phyloP scores from a whole-genome alignment of 2,797 vertebrate species.

The Erpetoichthys calabaricus region DNA sequence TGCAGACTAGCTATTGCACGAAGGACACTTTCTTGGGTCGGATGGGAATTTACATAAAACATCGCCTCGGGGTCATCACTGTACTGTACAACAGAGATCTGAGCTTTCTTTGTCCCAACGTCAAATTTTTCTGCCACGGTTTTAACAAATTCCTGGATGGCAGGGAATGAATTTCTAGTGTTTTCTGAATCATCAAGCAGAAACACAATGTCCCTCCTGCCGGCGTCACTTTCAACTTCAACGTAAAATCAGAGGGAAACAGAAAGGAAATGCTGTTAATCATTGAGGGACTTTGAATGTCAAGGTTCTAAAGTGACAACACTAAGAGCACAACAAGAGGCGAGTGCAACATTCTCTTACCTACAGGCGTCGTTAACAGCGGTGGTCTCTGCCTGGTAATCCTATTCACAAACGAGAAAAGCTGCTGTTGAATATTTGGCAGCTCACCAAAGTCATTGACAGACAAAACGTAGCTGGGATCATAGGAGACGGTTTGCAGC shows the following conservation, averaged over 20 bases:
- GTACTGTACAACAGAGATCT: conserved; percentile 48
- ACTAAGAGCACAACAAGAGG: no score
- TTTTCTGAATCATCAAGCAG: conserved; percentile 69
- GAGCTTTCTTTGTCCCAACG: conserved; percentile 54
- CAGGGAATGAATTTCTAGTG: conserved; percentile 44
- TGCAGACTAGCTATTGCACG: conserved; percentile 44
- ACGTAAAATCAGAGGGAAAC: neutral
- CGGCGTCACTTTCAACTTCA: conserved; percentile 36
- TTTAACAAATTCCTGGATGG: conserved; percentile 59
- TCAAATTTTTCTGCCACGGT: conserved; percentile 62
- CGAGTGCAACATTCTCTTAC: conserved; percentile 33
- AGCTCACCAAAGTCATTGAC: conserved; percentile 52
- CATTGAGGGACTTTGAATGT: no score
- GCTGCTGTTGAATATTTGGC: conserved; percentile 15
- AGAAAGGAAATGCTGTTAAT: no score
- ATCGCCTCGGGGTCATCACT: conserved; percentile 42
- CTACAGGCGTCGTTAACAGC: conserved; percentile 29
- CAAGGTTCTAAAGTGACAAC: no score
- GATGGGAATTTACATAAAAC: conserved; percentile 53
- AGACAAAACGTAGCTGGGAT: conserved; percentile 40
- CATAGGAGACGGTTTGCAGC: conserved; percentile 54
- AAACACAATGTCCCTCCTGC: conserved; percentile 74
- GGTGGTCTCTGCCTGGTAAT: conserved; percentile 26
- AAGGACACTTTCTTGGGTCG: conserved; percentile 43
- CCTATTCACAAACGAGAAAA: neutral